phyloP scores from a whole-genome alignment of 2,113 vertebrate species.

The Willisornis vidua region DNA sequence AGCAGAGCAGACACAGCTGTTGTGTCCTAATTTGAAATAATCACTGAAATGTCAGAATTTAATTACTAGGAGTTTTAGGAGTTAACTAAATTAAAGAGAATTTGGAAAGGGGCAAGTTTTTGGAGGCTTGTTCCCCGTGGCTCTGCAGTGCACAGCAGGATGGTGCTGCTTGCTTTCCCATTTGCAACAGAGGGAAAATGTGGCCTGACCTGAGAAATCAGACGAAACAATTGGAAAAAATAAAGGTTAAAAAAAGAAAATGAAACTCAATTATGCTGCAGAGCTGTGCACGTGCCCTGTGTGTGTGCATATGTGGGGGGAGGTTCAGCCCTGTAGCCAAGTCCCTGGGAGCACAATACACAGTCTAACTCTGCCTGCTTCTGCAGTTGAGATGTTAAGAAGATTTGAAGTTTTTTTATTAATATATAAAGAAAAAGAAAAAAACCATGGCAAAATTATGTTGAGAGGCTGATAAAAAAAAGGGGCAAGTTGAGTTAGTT shows the following conservation, averaged over 20 bases:
- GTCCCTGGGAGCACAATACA: neutral
- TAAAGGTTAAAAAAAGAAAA: neutral
- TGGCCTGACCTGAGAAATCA: neutral
- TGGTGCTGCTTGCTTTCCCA: neutral
- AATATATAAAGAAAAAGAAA: neutral
- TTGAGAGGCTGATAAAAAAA: neutral
- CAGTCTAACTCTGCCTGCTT: neutral
- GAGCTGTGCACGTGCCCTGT: neutral
- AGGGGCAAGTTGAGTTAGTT: neutral
- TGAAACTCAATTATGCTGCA: neutral
- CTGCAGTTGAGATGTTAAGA: slow-evolving; percentile 12
- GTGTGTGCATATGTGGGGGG: neutral
- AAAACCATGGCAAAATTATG: slow-evolving; percentile 15
- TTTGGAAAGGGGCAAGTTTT: neutral
- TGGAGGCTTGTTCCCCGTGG: neutral
- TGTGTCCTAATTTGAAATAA: neutral
- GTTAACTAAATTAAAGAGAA: neutral
- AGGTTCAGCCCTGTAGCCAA: neutral
- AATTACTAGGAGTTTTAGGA: neutral
- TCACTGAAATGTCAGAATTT: neutral
- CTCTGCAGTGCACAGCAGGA: neutral
- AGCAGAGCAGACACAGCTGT: neutral
- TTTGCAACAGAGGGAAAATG: neutral
- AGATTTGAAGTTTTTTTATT: neutral
- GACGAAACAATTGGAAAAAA: neutral